phyloP scores from a whole-genome alignment of 64 coral and sea anemone species.

The Acropora tenuis region DNA sequence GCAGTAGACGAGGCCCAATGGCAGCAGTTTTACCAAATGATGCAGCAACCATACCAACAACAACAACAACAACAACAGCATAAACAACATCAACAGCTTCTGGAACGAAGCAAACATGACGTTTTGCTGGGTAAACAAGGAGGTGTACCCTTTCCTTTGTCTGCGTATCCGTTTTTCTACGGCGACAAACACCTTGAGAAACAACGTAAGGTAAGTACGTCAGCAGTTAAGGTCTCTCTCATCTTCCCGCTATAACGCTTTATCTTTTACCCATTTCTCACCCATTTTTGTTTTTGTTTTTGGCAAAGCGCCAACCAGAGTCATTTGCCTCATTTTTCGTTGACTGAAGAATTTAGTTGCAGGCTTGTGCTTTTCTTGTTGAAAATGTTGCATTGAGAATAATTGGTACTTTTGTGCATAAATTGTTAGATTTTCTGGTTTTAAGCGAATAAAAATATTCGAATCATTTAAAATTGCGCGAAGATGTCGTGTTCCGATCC shows the following conservation, averaged over 20 bases:
- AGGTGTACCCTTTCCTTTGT: neutral
- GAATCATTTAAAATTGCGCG: no score
- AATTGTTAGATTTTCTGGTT: no score
- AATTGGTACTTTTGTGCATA: no score
- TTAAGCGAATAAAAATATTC: no score
- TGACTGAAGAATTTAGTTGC: no score
- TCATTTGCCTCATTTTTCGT: no score
- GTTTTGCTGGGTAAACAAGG: slow-evolving; percentile 54
- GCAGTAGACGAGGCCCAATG: slow-evolving; percentile 59
- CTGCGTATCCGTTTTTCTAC: slow-evolving; percentile 40
- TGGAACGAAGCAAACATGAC: slow-evolving; percentile 56
- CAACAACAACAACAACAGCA: slow-evolving; percentile 50
- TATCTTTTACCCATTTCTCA: no score
- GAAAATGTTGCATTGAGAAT: no score
- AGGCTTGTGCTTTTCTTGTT: no score
- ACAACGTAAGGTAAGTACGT: slow-evolving; percentile 51
- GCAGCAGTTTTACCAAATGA: slow-evolving; percentile 71
- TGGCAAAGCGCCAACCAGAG: no score
- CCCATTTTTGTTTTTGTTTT: no score
- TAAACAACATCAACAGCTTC: slow-evolving; percentile 53
- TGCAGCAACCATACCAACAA: slow-evolving; percentile 20
- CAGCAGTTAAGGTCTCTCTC: neutral
- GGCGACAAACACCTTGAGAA: slow-evolving; percentile 50
- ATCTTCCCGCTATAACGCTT: neutral
- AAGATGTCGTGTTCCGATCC: no score